Base-by-base conservation (phyloP, 1,140 invertebrate species). In the Dendroctonus ponderosae region DNA sequence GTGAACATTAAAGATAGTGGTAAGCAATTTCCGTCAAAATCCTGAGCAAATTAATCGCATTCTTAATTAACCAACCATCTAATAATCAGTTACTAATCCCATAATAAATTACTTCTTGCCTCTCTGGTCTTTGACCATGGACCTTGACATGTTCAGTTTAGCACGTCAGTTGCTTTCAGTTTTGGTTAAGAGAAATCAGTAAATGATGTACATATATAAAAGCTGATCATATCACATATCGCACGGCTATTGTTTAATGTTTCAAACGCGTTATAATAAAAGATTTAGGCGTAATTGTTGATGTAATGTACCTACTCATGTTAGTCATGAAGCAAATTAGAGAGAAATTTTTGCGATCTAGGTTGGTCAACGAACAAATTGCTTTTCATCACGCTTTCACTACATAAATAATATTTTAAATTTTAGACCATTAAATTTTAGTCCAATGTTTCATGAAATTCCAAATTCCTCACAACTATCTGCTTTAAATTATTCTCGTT, bases 281-380 rank as follows among this genome's bases (percentile, higher is more conserved):
- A 46, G 1, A 46, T 46, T 46, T 11, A 46, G 8, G 43, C 37
- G 26, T 26, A 26, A 26, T 15, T n/a, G 50, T 14, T 52, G 12
- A n/a, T 26, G 26, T 26, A 26, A 26, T 26, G 26, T 52, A 52
- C 50, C 9, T 51, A 51, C 50, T 14, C 26, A 52, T 9, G 43
- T 52, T 14, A 26, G 8, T 26, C 50, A 52, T 52, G 50, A 52
- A 52, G 26, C 37, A 15, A 52, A 15, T 52, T 37, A 26, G 50
- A 52, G 50, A 52, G 50, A 52, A 52, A 52, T 52, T 52, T 52
- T 52, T 52, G 26, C 37, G 26, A 52, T 52, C 50, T 52, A 52
- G 50, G 7, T 37, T 52, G n/a, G n/a, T 12, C 50, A 26, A 52
- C 9, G 43, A 46, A 8, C n/a, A 52, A 52, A 15, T 12, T 11